phyloP scores from a whole-genome alignment of 2,797 vertebrate species.

The Propithecus deckenii region DNA sequence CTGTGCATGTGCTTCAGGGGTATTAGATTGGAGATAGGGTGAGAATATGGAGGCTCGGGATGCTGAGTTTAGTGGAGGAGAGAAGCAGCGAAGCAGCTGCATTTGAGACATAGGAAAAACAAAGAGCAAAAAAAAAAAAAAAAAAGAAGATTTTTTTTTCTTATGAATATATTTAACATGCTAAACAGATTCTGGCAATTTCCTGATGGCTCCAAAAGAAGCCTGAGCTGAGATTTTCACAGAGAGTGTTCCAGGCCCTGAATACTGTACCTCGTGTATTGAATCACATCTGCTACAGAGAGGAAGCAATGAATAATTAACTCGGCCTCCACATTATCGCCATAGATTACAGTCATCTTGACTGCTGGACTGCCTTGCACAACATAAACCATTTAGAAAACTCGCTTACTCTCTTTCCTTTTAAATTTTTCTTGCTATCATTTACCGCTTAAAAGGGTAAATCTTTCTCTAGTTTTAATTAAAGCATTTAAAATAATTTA shows the following conservation, averaged over 20 bases:
- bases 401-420: constrained; percentile 86
- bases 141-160: neutral
- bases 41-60: neutral
- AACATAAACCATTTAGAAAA: constrained; percentile 87
- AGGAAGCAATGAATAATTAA: constrained; percentile 89
- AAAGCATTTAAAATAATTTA: constrained; percentile 91
- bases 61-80: constrained; percentile 14
- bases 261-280: constrained; percentile 85
- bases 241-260: constrained; percentile 83
- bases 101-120: constrained; percentile 64
- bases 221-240: constrained; percentile 81
- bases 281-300: constrained; percentile 87
- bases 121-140: constrained; percentile 59
- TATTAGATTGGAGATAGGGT: constrained; percentile 1
- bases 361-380: constrained; percentile 84
- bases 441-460: constrained; percentile 87
- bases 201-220: constrained; percentile 78
- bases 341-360: constrained; percentile 86
- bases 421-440: constrained; percentile 88
- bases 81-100: constrained; percentile 78
- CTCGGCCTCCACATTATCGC: constrained; percentile 85
- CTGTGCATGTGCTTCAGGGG: constrained; percentile 56
- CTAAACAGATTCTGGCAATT: constrained; percentile 76
- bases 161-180: constrained; percentile 74
- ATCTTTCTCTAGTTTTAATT: constrained; percentile 89